Conservation (phyloP, 2,113 vertebrate species). For the Myxocyprinus asiaticus region DNA sequence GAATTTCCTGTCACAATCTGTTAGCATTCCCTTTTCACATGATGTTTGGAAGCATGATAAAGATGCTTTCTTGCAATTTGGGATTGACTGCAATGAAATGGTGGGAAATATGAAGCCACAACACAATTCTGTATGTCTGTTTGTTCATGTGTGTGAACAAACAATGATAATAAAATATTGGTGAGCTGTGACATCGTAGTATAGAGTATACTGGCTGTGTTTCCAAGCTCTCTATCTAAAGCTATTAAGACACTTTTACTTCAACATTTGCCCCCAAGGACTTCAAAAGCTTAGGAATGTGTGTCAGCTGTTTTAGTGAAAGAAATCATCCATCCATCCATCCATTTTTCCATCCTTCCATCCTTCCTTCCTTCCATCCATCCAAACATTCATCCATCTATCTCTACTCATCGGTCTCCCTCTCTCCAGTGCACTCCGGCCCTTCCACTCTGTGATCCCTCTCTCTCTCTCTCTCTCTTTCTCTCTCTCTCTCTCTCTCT, state of each 20-base stretch:
- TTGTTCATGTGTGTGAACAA: not conserved
- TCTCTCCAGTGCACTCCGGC: not conserved
- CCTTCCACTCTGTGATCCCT: too few species aligned
- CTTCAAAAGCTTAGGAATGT: not conserved
- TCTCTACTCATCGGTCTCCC: not conserved
- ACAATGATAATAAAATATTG: not conserved
- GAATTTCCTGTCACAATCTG: not conserved
- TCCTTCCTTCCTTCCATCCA: too few species aligned
- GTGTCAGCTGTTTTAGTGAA: not conserved
- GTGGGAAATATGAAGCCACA: not conserved
- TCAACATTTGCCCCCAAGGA: not conserved
- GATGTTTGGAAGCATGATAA: not conserved
- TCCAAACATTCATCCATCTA: not conserved
- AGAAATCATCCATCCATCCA: not conserved
- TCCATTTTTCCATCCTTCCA: not conserved
- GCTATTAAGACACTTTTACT: not conserved
- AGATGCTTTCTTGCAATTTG: not conserved
- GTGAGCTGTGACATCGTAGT: not conserved
- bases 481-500: not conserved
- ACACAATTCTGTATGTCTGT: not conserved
- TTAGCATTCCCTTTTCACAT: not conserved
- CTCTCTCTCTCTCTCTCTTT: not conserved
- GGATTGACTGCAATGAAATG: not conserved
- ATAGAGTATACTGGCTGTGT: not conserved
- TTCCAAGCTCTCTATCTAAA: not conserved